These are phyloP conservation scores for Aricia agestis DNA, from an alignment of 1,140 invertebrate genomes.

Conservation along the genomic window DNA sequence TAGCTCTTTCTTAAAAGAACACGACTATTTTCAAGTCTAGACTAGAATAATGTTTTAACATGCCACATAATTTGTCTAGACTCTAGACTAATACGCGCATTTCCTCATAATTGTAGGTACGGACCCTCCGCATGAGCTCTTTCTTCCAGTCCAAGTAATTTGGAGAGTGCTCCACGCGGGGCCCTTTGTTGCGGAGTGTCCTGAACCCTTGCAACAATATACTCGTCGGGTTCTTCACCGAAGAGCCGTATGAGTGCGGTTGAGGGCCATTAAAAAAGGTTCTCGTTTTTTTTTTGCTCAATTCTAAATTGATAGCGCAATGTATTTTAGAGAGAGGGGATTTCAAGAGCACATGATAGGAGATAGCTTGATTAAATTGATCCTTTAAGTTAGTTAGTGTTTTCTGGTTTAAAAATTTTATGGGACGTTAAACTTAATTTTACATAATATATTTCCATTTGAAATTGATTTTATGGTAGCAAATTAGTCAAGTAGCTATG, in stretches of 20 bases:
- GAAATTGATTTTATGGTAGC: too few species aligned
- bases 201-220: slow-evolving; percentile 18
- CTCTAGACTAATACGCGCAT: background rate
- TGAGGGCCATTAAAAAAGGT: slow-evolving; percentile 15
- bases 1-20: slow-evolving; percentile 16
- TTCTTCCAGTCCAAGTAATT: slow-evolving; percentile 18
- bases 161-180: slow-evolving; percentile 16
- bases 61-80: slow-evolving; percentile 6
- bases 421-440: too few species aligned
- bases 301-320: background rate
- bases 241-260: slow-evolving; percentile 17
- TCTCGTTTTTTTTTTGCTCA: slow-evolving; percentile 2
- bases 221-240: slow-evolving; percentile 10
- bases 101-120: slow-evolving; percentile 18
- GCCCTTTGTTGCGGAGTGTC: slow-evolving; percentile 17
- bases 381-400: too few species aligned
- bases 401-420: too few species aligned
- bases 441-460: too few species aligned
- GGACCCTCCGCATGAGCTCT: slow-evolving; percentile 7
- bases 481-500: too few species aligned
- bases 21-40: background rate
- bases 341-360: background rate
- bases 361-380: background rate
- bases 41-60: background rate
- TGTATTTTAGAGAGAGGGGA: background rate